Conservation (phyloP, 2,888 invertebrate species). For the Hydroisotoma schaefferi region DNA sequence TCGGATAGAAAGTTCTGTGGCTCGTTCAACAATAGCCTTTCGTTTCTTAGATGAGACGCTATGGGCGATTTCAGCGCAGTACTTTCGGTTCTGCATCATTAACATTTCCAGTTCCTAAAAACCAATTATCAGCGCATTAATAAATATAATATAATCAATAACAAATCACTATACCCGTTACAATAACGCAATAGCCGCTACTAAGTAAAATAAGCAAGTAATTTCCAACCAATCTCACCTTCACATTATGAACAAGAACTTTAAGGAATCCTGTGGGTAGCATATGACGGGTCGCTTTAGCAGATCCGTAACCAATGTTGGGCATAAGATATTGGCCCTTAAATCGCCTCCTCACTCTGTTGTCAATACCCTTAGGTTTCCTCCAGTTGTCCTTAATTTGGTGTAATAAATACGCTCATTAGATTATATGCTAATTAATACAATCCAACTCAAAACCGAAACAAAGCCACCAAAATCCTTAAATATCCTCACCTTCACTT, state of each 20-base stretch:
- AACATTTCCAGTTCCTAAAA: constrained; percentile 89
- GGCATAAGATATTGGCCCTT: constrained; percentile 99
- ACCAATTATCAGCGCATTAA: no score
- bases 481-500: constrained; percentile 70
- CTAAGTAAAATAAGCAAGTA: not conserved
- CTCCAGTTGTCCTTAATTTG: constrained; percentile 84
- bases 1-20: constrained; percentile 90
- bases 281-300: constrained; percentile 91
- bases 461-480: constrained; percentile 2
- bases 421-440: not conserved
- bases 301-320: constrained; percentile 97
- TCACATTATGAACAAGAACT: constrained; percentile 83
- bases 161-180: not conserved
- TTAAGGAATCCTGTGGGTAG: constrained; percentile 97
- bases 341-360: constrained; percentile 96
- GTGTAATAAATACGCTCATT: not conserved
- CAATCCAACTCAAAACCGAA: not conserved
- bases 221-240: constrained; percentile 57
- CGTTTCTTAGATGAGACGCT: constrained; percentile 97
- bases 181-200: not conserved
- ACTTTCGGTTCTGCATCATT: constrained; percentile 98
- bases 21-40: constrained; percentile 91
- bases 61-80: constrained; percentile 97
- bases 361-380: constrained; percentile 99
- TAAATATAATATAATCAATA: not conserved